These are phyloP conservation scores for western clawed frog (Xenopus tropicalis) DNA, from an alignment of 2,113 vertebrate species.

Conservation along the genomic window UCB_Xtro_10.0 CM004449.2:118602001-118602500, in stretches of 20 bases:
- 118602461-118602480: no score
- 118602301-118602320: background rate
- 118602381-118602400: no score
- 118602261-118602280: no score
- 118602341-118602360: no score
- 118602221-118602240: background rate
- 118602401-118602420: no score
- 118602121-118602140: background rate
- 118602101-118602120: background rate
- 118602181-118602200: background rate
- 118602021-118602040: no score
- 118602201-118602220: no score
- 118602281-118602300: background rate
- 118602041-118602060: background rate
- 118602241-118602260: background rate
- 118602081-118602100: background rate
- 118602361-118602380: no score
- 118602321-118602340: background rate
- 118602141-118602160: background rate
- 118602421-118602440: no score
- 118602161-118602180: background rate
- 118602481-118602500: no score
- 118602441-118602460: no score
- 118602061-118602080: background rate
- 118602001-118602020: background rate